Percentiles rank a stretch among this genome's conserved stretches.
phyloP scores from a whole-genome alignment of 53 echinoderm and acorn worm genomes.

The Hippasteria phrygiana region DNA sequence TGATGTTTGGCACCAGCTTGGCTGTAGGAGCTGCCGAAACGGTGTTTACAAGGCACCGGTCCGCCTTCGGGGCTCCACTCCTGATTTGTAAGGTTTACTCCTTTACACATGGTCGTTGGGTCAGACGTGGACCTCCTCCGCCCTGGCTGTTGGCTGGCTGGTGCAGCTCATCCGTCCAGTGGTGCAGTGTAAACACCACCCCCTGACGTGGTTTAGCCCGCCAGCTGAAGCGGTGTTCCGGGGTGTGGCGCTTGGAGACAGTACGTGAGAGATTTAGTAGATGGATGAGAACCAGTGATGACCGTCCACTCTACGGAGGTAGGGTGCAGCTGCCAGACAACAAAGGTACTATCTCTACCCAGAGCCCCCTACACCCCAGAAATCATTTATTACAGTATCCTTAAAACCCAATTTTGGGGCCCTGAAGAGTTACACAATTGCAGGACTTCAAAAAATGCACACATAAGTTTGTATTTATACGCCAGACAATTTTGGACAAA shows the following conservation, averaged over 20 bases:
- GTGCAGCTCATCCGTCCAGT: slow-evolving; percentile 22
- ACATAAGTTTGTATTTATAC: too few species aligned
- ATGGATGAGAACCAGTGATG: slow-evolving; percentile 30
- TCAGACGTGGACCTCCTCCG: slow-evolving; percentile 17
- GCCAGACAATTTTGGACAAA: too few species aligned
- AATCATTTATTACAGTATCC: neutral
- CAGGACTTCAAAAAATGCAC: too few species aligned
- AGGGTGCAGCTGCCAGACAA: neutral
- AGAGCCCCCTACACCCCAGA: slow-evolving; percentile 34
- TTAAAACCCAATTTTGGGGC: too few species aligned
- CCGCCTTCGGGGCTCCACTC: slow-evolving; percentile 78
- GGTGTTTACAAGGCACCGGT: slow-evolving; percentile 6
- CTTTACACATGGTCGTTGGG: slow-evolving; percentile 25
- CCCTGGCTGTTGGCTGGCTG: slow-evolving; percentile 19
- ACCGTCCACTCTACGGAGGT: neutral
- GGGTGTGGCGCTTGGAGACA: slow-evolving; percentile 59
- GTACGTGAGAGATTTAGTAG: slow-evolving; percentile 38
- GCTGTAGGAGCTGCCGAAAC: slow-evolving; percentile 70
- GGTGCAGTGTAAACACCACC: slow-evolving; percentile 41
- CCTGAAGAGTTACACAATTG: too few species aligned
- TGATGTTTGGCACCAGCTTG: slow-evolving; percentile 68
- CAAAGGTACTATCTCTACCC: slow-evolving; percentile 43
- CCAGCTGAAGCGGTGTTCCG: slow-evolving; percentile 47
- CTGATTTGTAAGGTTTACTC: slow-evolving; percentile 62
- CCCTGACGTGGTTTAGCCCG: slow-evolving; percentile 27